These are phyloP conservation scores for Cyprinodon diabolis DNA, from an alignment of 2,797 vertebrate genomes.

Conservation along the genomic window DNA sequence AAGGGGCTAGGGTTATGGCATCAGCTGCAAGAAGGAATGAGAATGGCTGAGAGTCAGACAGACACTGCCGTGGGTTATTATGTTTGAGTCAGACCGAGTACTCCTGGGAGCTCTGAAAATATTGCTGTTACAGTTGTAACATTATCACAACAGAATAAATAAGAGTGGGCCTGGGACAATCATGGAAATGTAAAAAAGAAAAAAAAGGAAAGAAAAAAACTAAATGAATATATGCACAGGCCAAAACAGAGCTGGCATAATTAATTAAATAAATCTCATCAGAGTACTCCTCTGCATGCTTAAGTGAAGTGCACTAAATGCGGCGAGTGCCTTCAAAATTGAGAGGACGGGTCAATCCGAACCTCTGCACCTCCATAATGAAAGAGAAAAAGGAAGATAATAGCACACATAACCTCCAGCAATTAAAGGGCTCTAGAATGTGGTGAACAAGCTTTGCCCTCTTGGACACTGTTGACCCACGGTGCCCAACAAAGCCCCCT, in stretches of 20 bases:
- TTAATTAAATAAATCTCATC: conserved; percentile 81
- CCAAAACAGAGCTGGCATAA: conserved; percentile 67
- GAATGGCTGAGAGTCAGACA: conserved; percentile 82
- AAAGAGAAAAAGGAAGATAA: conserved; percentile 83
- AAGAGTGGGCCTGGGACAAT: conserved; percentile 70
- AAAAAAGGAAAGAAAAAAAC: conserved; percentile 13
- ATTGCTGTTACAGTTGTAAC: conserved; percentile 82
- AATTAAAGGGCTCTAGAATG: conserved; percentile 82
- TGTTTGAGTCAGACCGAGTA: conserved; percentile 81
- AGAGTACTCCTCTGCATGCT: conserved; percentile 69
- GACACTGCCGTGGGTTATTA: conserved; percentile 82
- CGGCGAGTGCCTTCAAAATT: conserved; percentile 78
- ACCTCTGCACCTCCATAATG: conserved; percentile 81
- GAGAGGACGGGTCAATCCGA: conserved; percentile 81
- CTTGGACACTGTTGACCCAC: conserved; percentile 83
- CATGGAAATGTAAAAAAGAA: conserved; percentile 45
- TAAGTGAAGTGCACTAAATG: conserved; percentile 80
- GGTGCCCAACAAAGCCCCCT: conserved; percentile 77
- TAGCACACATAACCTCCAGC: conserved; percentile 83
- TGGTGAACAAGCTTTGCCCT: conserved; percentile 84
- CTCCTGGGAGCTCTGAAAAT: conserved; percentile 77
- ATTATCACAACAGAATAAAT: conserved; percentile 81
- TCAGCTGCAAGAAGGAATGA: conserved; percentile 82
- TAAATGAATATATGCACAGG: conserved; percentile 66
- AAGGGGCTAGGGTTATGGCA: conserved; percentile 80